A percentile compares a stretch with the other conserved stretches of the same genome.
Evolutionary conservation across 2,797 vertebrate genomes (phyloP).

Genomic region (Pangasius sanitwongsei): DNA sequence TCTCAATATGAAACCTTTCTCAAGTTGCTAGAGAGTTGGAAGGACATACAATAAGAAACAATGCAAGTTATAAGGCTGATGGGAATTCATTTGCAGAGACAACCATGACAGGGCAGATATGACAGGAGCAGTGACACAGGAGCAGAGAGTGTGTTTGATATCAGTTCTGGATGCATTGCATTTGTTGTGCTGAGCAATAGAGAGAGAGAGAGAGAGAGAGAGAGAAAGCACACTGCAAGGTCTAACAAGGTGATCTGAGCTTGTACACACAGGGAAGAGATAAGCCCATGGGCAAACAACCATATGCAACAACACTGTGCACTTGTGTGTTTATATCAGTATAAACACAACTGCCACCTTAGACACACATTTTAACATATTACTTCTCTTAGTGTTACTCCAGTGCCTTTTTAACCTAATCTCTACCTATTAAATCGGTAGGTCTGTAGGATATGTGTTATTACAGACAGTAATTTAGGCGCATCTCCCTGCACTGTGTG

Average conservation of each 20-base stretch:
- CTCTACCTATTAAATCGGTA: neutral
- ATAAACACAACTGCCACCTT: conserved; percentile 40
- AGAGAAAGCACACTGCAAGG: neutral
- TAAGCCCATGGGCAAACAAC: conserved; percentile 29
- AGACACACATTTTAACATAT: neutral
- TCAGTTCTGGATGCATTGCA: neutral
- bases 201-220: neutral
- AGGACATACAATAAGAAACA: neutral
- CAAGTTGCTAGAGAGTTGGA: neutral
- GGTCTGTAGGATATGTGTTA: neutral
- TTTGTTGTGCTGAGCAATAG: neutral
- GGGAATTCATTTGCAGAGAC: neutral
- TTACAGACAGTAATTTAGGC: neutral
- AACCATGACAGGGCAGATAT: neutral
- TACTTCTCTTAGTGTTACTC: neutral
- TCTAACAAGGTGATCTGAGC: conserved; percentile 36
- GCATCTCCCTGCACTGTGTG: neutral
- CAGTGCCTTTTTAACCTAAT: neutral
- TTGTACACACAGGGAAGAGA: conserved; percentile 24
- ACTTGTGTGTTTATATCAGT: neutral
- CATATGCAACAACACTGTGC: conserved; percentile 4
- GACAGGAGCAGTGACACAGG: neutral
- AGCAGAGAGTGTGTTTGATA: neutral
- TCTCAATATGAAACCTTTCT: neutral
- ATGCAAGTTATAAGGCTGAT: neutral